Evolutionary conservation across 1,140 invertebrate species (phyloP).

Genomic region (Acarapis woodi): DNA sequence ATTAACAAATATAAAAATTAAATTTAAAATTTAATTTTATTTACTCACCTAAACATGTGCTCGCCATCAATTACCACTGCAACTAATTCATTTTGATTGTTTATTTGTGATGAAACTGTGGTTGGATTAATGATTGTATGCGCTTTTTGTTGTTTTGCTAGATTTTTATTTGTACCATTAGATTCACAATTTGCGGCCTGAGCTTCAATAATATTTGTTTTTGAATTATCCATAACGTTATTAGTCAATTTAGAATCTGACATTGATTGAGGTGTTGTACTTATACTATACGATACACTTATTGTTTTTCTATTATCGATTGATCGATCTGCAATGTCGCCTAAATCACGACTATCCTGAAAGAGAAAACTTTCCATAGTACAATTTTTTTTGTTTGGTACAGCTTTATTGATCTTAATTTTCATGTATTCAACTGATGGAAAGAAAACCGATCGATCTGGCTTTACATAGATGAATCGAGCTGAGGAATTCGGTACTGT

Average conservation of each 20-base stretch:
- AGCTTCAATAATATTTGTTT: no score
- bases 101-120: no score
- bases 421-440: constrained; percentile 14
- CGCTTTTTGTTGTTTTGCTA: no score
- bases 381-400: constrained; percentile 1
- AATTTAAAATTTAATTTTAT: not conserved
- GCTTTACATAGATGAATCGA: constrained; percentile 13
- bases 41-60: constrained; percentile 11
- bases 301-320: constrained; percentile 2
- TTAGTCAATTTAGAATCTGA: no score
- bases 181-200: no score
- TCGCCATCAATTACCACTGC: constrained; percentile 12
- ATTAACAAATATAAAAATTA: not conserved
- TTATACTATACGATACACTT: no score
- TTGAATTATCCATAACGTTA: no score
- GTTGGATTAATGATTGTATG: no score
- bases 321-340: not conserved
- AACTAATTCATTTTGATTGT: not conserved
- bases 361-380: constrained; percentile 2
- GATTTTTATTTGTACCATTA: no score
- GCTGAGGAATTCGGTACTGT: constrained; percentile 7
- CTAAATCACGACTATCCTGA: no score
- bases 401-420: constrained; percentile 12
- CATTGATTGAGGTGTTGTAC: no score
- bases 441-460: constrained; percentile 14